These are phyloP conservation scores for Heliconius hortense DNA, from an alignment of 2,888 invertebrate species.

Conservation along the genomic window DNA sequence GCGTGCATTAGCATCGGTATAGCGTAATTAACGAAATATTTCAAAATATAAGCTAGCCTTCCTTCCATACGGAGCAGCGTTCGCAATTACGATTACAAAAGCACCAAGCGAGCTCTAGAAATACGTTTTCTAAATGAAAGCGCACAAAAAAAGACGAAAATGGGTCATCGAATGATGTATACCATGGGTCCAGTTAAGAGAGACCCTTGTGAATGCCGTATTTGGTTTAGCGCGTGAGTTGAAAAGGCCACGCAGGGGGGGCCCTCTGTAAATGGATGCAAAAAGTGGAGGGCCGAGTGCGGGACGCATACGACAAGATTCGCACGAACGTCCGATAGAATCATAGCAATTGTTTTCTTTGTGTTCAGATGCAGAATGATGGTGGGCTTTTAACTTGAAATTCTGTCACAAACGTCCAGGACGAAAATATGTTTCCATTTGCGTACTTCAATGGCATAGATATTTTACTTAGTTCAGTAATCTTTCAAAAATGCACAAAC, in stretches of 20 bases:
- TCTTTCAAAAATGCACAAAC: no score
- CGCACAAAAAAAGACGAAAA: constrained; percentile 62
- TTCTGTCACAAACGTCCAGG: constrained; percentile 32
- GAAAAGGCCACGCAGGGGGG: constrained; percentile 37
- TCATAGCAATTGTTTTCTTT: constrained; percentile 55
- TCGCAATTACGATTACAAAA: constrained; percentile 58
- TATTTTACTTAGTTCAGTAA: no score
- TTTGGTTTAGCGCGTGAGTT: constrained; percentile 38
- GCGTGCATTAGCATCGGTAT: not conserved
- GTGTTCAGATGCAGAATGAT: constrained; percentile 45
- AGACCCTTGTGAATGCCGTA: constrained; percentile 45
- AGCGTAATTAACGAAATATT: constrained; percentile 37
- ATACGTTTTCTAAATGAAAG: constrained; percentile 55
- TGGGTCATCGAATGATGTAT: constrained; percentile 65
- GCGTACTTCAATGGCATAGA: not conserved
- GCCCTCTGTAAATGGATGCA: constrained; percentile 44
- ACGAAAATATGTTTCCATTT: constrained; percentile 1
- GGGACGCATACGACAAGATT: constrained; percentile 53
- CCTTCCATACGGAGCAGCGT: constrained; percentile 34
- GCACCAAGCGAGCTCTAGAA: constrained; percentile 51
- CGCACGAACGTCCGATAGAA: constrained; percentile 50
- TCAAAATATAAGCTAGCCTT: constrained; percentile 34
- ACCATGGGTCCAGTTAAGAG: constrained; percentile 50
- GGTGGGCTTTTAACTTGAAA: constrained; percentile 28
- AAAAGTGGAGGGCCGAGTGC: constrained; percentile 41